Conservation (phyloP, 2,888 invertebrate genomes). For the Achlya flavicornis region DNA sequence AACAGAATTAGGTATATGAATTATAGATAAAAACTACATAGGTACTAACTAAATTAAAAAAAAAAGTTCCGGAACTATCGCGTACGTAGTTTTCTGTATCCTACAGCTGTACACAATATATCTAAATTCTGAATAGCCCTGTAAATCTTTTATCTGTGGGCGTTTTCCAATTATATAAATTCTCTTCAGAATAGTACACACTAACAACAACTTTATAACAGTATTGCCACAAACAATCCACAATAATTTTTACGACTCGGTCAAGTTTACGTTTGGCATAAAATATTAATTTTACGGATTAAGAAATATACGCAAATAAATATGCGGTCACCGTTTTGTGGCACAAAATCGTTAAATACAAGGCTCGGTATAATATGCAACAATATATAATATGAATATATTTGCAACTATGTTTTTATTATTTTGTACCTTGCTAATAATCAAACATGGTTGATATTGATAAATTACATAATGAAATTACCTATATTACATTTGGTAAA, state of each 20-base stretch:
- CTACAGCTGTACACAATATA: no score
- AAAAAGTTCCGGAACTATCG: no score
- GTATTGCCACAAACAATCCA: neutral
- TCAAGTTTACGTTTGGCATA: conserved; percentile 1
- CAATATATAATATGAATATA: neutral
- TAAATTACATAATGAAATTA: neutral
- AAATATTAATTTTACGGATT: neutral
- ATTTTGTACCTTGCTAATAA: neutral
- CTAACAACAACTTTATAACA: neutral
- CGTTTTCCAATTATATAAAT: neutral
- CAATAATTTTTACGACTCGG: neutral
- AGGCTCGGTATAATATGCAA: neutral
- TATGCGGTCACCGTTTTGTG: conserved; percentile 5
- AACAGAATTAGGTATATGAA: no score
- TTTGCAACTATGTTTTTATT: no score
- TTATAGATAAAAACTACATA: no score
- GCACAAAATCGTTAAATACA: neutral
- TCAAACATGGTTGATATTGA: neutral
- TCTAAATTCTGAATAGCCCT: no score
- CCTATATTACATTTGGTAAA: neutral
- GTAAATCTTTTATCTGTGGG: neutral
- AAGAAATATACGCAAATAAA: neutral
- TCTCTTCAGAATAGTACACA: neutral
- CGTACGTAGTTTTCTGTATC: no score
- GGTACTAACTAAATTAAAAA: no score